Evolutionary conservation across 2,113 vertebrate species (phyloP), one percentile per base, ranked within the genome.

Genomic region (Actenoides lindsayi): DNA sequence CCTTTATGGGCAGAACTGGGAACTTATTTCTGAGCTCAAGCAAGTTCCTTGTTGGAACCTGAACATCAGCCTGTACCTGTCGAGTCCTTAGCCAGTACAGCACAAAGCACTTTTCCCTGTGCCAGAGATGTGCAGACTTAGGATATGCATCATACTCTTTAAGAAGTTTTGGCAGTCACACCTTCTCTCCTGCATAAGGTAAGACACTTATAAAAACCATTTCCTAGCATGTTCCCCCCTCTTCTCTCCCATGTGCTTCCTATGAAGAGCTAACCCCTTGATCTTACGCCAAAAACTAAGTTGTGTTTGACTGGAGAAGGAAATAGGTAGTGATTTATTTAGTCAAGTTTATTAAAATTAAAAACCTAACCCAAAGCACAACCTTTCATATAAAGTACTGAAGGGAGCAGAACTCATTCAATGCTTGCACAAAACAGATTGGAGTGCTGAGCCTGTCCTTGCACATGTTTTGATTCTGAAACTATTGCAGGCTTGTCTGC

Each of bases 391-490:
- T 31, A 48, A 23, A 65, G 13, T 5, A 62, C 74, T 65, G 80
- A 93, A 78, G 83, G 76, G 62, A 91, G 11, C 76, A 84, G 48
- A 92, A 53, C 41, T 50, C 53, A 11, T 24, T 54, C 33, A 59
- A 0, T 7, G 50, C 71, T 82, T 24, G 39, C 56, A 87, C 78
- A 67, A 30, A 94, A 13, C 70, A 28, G 68, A 33, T 3, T 30
- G 41, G 12, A 86, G 93, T 63, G 20, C 74, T n/a, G 75, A 33
- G 77, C 88, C 94, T 93, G 94, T 94, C 96, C 46, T 11, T 75
- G 92, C 97, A 96, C 96, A 59, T 96, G 96, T 97, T 95, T 96
- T 97, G 96, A 96, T 97, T 98, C 11, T 25, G 50, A 92, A 96
- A 87, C 87, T 78, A n/a, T 90, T 12, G 53, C 35, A 17, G 95